Evolutionary conservation across 2,113 vertebrate genomes (phyloP).

Genomic region (Embiotoca jacksoni): DNA sequence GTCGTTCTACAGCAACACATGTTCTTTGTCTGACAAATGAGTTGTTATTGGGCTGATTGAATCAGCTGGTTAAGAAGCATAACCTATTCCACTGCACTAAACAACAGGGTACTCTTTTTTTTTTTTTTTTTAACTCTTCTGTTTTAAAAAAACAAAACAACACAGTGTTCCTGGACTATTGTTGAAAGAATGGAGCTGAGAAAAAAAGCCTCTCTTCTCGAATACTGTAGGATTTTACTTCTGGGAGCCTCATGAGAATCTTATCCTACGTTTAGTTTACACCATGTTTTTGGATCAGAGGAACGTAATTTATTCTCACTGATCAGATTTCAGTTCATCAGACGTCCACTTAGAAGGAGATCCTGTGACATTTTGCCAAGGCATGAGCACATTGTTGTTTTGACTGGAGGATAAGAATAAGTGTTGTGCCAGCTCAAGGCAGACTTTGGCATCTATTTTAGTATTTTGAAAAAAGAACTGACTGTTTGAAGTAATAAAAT

Average conservation of each 20-base stretch:
- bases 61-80: no score
- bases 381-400: constrained; percentile 17
- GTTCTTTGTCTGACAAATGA: neutral
- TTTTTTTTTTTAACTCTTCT: no score
- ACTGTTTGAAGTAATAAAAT: constrained; percentile 6
- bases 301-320: neutral
- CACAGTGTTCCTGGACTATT: neutral
- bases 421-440: constrained; percentile 16
- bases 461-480: neutral
- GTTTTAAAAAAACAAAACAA: neutral
- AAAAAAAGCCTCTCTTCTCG: no score
- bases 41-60: no score
- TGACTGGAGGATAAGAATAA: constrained; percentile 11
- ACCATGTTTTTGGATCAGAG: neutral
- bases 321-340: constrained; percentile 31
- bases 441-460: neutral
- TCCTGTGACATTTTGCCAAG: constrained; percentile 25
- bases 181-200: neutral
- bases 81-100: no score
- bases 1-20: neutral
- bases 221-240: neutral
- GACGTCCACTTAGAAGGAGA: constrained; percentile 22
- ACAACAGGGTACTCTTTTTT: no score
- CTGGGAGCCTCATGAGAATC: neutral
- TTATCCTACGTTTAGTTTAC: neutral